phyloP scores from a whole-genome alignment of 30 jellyfish, hydroid and myxozoan genomes.

The Nemopilema nomurai region DNA sequence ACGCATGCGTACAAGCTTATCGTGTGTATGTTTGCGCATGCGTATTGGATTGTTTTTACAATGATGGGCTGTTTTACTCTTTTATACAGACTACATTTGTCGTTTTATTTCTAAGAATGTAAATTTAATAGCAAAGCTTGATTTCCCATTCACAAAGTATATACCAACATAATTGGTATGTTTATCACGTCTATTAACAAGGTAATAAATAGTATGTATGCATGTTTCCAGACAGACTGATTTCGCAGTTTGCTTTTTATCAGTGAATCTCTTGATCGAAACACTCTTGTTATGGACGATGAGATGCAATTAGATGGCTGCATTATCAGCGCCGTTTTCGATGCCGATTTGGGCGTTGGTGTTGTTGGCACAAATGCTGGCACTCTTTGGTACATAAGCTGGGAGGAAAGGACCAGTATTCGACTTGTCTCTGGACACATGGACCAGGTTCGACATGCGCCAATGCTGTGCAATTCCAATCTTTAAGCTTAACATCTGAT shows the following conservation, averaged over 20 bases:
- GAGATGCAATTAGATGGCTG: constrained; percentile 80
- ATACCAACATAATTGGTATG: too few relatives aligned
- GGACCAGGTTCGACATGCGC: constrained; percentile 53
- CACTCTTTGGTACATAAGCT: constrained; percentile 86
- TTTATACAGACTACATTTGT: too few relatives aligned
- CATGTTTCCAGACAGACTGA: neutral
- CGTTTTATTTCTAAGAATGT: too few relatives aligned
- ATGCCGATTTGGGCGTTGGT: constrained; percentile 75
- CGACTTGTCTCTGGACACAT: constrained; percentile 89
- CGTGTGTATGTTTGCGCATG: too few relatives aligned
- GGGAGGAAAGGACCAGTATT: constrained; percentile 75
- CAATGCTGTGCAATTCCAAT: neutral
- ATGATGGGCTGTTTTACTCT: too few relatives aligned
- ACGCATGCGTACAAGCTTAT: too few relatives aligned
- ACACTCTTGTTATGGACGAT: constrained; percentile 72
- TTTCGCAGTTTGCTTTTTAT: neutral
- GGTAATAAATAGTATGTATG: too few relatives aligned
- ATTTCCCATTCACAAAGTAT: too few relatives aligned
- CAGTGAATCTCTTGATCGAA: constrained; percentile 35
- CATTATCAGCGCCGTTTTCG: constrained; percentile 70
- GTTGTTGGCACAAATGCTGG: constrained; percentile 92
- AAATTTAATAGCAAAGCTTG: too few relatives aligned
- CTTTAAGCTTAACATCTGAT: neutral
- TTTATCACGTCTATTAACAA: too few relatives aligned
- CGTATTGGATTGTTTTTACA: too few relatives aligned